These are phyloP conservation scores for Erpetoichthys calabaricus DNA, from an alignment of 2,797 vertebrate species.

Conservation along the genomic window DNA sequence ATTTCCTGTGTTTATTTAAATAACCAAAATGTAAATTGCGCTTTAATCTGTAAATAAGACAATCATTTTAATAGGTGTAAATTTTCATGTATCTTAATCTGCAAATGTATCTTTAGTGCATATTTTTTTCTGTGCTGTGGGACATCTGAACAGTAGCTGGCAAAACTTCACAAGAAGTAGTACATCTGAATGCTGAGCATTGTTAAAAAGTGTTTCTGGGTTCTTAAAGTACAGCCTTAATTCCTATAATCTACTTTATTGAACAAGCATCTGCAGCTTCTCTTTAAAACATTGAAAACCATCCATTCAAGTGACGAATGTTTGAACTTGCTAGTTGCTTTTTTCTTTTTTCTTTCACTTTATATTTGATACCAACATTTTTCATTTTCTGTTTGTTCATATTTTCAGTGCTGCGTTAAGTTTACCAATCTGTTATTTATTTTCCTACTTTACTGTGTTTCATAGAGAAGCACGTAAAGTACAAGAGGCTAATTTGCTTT, in stretches of 20 bases:
- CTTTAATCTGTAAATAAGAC: too few relatives aligned
- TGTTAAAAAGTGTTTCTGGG: constrained; percentile 36
- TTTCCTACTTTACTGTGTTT: constrained; percentile 23
- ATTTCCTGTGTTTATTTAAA: too few relatives aligned
- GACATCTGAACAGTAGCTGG: constrained; percentile 19
- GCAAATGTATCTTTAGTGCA: too few relatives aligned
- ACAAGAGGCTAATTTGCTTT: constrained; percentile 1
- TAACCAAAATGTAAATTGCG: too few relatives aligned
- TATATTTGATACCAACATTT: constrained; percentile 14
- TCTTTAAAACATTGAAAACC: constrained; percentile 20
- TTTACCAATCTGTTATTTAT: constrained; percentile 27
- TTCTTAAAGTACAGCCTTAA: constrained; percentile 33
- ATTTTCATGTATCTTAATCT: too few relatives aligned
- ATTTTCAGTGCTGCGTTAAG: constrained; percentile 17
- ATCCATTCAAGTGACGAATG: constrained; percentile 36
- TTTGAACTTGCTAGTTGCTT: constrained; percentile 45
- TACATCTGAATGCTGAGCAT: constrained; percentile 29
- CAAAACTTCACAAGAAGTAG: constrained; percentile 30
- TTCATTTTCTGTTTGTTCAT: constrained; percentile 6
- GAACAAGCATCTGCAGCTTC: constrained; percentile 38
- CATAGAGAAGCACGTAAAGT: neutral
- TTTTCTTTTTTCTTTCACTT: constrained; percentile 9
- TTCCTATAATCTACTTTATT: constrained; percentile 44
- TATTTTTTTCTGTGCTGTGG: constrained; percentile 10
- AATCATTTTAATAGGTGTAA: too few relatives aligned